These are phyloP conservation scores for Hystrix brachyura DNA, from an alignment of 2,113 vertebrate genomes.

Conservation along the genomic window DNA sequence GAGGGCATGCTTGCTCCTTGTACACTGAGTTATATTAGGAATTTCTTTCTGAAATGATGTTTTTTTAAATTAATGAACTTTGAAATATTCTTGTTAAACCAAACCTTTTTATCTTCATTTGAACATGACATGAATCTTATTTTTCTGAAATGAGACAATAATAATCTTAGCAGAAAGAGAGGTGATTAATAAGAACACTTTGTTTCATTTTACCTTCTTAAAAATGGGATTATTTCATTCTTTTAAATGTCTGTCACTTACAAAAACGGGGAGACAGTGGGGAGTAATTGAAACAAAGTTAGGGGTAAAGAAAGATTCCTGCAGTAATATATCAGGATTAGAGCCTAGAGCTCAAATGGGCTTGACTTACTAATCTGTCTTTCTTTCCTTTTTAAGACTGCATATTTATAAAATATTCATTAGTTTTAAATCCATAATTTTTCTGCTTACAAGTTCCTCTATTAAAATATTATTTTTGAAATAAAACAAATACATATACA, in stretches of 20 bases:
- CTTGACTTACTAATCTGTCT: not conserved
- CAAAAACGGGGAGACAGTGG: not conserved
- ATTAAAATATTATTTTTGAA: slow-evolving; percentile 55
- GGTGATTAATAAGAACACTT: not conserved
- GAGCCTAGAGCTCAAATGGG: not conserved
- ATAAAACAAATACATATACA: not conserved
- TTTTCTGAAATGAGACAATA: not conserved
- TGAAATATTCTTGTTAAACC: slow-evolving; percentile 23
- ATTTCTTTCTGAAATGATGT: not conserved
- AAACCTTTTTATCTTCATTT: not conserved
- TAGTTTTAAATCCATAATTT: not conserved
- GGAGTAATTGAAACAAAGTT: not conserved
- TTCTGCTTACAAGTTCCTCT: not conserved
- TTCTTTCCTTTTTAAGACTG: not conserved
- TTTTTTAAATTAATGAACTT: slow-evolving; percentile 44
- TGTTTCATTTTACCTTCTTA: not conserved
- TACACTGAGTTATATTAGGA: not conserved
- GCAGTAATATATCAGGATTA: not conserved
- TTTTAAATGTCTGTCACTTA: not conserved
- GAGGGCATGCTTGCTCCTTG: not conserved
- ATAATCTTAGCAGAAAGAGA: slow-evolving; percentile 38
- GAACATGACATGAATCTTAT: not conserved
- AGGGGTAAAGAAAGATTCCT: not conserved
- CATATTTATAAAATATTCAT: not conserved
- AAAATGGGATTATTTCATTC: slow-evolving; percentile 36